phyloP scores from a whole-genome alignment of 2,797 vertebrate species.

The Nyctibius grandis region DNA sequence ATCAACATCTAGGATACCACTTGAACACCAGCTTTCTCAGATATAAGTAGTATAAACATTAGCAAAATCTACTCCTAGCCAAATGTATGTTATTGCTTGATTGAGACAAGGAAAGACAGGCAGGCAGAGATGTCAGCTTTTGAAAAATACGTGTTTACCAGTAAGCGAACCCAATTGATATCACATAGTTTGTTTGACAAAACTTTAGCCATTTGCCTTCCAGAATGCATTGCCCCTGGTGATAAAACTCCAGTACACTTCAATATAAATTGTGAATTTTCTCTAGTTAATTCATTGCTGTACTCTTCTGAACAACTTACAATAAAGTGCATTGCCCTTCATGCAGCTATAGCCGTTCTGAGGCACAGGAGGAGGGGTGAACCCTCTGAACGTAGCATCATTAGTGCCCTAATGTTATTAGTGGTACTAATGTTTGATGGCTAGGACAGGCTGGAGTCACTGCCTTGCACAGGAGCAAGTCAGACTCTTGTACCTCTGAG shows the following conservation, averaged over 20 bases:
- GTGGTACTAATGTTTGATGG: not conserved
- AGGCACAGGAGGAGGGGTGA: not conserved
- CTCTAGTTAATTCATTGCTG: not conserved
- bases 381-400: not conserved
- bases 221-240: not conserved
- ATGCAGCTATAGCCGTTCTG: not conserved
- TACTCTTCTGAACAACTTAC: not conserved
- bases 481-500: not conserved
- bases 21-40: not conserved
- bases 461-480: not conserved
- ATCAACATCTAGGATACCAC: not conserved
- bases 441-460: not conserved
- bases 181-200: not conserved
- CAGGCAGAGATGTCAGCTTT: not conserved
- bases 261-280: not conserved
- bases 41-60: not conserved
- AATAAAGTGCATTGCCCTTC: not conserved
- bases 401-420: not conserved
- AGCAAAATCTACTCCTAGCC: not conserved
- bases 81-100: not conserved
- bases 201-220: not conserved
- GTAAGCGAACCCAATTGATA: not conserved
- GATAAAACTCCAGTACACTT: not conserved
- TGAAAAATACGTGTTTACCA: not conserved
- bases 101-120: not conserved